phyloP scores from a whole-genome alignment of 2,113 vertebrate species.

The Podilymbus podiceps region DNA sequence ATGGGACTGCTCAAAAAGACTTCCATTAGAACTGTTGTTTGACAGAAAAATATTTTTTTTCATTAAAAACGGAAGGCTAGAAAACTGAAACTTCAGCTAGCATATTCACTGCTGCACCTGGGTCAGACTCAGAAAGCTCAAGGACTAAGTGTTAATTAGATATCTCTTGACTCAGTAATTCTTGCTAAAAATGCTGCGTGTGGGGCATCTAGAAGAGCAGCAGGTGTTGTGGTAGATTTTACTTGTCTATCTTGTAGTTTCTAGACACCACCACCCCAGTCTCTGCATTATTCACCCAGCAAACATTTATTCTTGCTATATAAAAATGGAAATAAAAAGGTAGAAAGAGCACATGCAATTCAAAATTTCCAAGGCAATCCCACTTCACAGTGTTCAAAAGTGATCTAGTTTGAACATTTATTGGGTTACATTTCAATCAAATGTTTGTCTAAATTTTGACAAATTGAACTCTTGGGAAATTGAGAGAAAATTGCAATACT shows the following conservation, averaged over 20 bases:
- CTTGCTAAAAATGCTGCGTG: constrained; percentile 20
- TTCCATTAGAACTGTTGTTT: constrained; percentile 2
- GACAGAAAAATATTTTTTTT: constrained; percentile 8
- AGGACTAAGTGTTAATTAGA: constrained; percentile 41
- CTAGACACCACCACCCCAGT: background rate
- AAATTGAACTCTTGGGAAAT: background rate
- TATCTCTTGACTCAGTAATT: constrained; percentile 43
- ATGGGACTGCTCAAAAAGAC: background rate
- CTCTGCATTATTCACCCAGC: background rate
- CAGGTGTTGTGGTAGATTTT: constrained; percentile 55
- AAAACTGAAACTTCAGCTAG: constrained; percentile 50
- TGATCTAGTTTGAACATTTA: background rate
- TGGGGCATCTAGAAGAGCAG: constrained; percentile 21
- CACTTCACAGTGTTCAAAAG: background rate
- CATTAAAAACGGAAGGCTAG: constrained; percentile 6
- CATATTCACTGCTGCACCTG: constrained; percentile 48
- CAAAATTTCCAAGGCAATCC: background rate
- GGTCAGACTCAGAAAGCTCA: constrained; percentile 19
- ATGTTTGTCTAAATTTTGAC: background rate
- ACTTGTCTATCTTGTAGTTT: constrained; percentile 42
- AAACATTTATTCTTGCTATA: background rate
- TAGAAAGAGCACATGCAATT: background rate
- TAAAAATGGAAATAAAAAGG: background rate
- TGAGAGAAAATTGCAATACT: background rate
- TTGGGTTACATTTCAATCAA: background rate